These are phyloP conservation scores for Pseudococcus jackbeardsleyi DNA, from an alignment of 2,888 invertebrate species.

Conservation along the genomic window DNA sequence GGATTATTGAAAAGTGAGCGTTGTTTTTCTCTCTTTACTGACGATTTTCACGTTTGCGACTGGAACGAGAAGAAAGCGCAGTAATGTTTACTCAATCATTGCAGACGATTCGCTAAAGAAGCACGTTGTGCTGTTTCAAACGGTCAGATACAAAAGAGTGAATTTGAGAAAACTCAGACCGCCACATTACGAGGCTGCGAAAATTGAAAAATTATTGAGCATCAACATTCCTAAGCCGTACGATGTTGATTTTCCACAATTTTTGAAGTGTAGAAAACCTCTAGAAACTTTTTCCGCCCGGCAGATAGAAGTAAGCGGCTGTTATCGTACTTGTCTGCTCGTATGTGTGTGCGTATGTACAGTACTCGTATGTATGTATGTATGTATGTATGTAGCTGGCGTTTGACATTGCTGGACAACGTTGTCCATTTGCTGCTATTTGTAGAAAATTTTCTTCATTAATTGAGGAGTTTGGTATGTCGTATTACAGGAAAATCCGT, in stretches of 20 bases:
- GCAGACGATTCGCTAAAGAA: neutral
- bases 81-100: neutral
- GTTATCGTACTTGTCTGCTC: neutral
- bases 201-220: constrained; percentile 77
- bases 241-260: constrained; percentile 70
- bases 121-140: neutral
- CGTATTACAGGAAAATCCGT: constrained; percentile 63
- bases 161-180: constrained; percentile 82
- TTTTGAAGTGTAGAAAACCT: constrained; percentile 73
- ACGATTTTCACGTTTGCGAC: neutral
- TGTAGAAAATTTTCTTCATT: neutral
- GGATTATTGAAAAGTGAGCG: constrained; percentile 4
- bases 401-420: too few species aligned
- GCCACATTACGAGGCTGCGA: constrained; percentile 79
- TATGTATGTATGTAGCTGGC: too few species aligned
- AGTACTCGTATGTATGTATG: too few species aligned
- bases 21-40: neutral
- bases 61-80: neutral
- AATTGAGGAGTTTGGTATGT: neutral
- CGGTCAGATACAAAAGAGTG: constrained; percentile 74
- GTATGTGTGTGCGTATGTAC: too few species aligned
- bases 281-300: neutral
- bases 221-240: constrained; percentile 74
- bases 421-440: too few species aligned
- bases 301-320: neutral